Evolutionary conservation across 2,797 vertebrate genomes (phyloP), one percentile per base, ranked within the genome.

Genomic region (Gadopsis marmoratus): DNA sequence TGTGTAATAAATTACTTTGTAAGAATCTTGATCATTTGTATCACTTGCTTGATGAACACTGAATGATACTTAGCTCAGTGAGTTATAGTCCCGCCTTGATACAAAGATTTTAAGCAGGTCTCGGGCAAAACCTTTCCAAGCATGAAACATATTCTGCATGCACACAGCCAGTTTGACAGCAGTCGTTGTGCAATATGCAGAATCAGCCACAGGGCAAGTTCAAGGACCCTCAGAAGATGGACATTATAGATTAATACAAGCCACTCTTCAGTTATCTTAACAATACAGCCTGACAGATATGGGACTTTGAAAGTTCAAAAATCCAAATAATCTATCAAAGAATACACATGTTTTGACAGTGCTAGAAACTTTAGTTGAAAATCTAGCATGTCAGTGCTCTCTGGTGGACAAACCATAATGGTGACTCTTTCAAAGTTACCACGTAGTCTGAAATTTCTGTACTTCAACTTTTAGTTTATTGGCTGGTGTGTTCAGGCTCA

Each of bases 1-100:
- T 96, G 92, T 95, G 94, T 95, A 96, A 95, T 95, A 96, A 96
- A 95, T 94, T 91, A 89, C 92, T 96, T 95, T 94, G 92, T 94
- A 95, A 93, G 86, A 93, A 92, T 76, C 83, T 84, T 77, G 71
- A 92, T 79, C 26, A 82, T 78, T 86, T 86, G 81, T 67, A 67
- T 84, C 64, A 85, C 71, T 85, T 72, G 76, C n/a, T 64, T 66
- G 17, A 68, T 73, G 41, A 74, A 79, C 39, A 56, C 37, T 16
- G 54, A 73, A 58, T 56, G 33, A 65, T 17, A 43, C 41, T 26
- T 14, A 43, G 21, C 37, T 26, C 21, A 48, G 23, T 41, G 17
- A 71, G 59, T 65, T 59, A 13, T 3, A 75, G n/a, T 26, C 37
- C 19, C 2, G 23, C 43, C 45, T 8, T n/a, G 43, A 56, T 64